A percentile compares a stretch with the other conserved stretches of the same genome.
Evolutionary conservation across 1,140 invertebrate species (phyloP).

Genomic region (Dinoponera quadriceps): DNA sequence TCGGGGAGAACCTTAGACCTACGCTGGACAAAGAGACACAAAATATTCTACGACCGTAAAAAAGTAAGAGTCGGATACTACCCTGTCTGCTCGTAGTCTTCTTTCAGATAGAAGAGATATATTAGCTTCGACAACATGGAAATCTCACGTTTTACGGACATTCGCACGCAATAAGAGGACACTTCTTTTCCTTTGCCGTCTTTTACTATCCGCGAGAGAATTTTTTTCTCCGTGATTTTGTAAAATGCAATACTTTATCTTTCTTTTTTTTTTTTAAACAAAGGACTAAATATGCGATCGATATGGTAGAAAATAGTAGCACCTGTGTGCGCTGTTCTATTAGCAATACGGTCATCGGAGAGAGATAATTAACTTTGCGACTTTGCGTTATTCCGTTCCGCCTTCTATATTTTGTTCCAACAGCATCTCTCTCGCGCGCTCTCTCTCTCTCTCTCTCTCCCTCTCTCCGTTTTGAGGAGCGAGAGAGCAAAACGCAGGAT

Average conservation of each 20-base stretch:
- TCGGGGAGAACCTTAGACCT: conserved; percentile 44
- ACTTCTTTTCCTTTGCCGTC: too few relatives aligned
- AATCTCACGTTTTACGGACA: too few relatives aligned
- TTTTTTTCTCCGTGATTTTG: neutral
- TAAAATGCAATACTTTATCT: neutral
- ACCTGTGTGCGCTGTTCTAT: neutral
- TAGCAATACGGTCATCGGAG: conserved; percentile 8
- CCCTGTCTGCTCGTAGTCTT: conserved; percentile 33
- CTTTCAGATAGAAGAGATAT: conserved; percentile 8
- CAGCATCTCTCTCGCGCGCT: too few relatives aligned
- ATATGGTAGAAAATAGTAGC: too few relatives aligned
- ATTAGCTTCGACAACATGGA: too few relatives aligned
- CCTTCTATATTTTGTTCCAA: conserved; percentile 55
- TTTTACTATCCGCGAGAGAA: neutral
- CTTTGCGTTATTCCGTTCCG: conserved; percentile 39
- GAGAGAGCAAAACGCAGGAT: conserved; percentile 83
- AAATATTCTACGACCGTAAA: conserved; percentile 72
- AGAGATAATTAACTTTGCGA: conserved; percentile 53
- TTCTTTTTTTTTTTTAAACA: neutral
- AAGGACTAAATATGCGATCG: conserved; percentile 8
- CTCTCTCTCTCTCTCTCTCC: conserved; percentile 44
- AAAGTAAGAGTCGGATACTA: conserved; percentile 69
- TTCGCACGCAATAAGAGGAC: too few relatives aligned
- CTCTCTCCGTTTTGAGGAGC: conserved; percentile 49
- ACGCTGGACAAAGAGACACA: conserved; percentile 26